A percentile compares a stretch with the other conserved stretches of the same genome.
Evolutionary conservation across 2,888 invertebrate genomes (phyloP).

Genomic region (Andrena bicolor): DNA sequence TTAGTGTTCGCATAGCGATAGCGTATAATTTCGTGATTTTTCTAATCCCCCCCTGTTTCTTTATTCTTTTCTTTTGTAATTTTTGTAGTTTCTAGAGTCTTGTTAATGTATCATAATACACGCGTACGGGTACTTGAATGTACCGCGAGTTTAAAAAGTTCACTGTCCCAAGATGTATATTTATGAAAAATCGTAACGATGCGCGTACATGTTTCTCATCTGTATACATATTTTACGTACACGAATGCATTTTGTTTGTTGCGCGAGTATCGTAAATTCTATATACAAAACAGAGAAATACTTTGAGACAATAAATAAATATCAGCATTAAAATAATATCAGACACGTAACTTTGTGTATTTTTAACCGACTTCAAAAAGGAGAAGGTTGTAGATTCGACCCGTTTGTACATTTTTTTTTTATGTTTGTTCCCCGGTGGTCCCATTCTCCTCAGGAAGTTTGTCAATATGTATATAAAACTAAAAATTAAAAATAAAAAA

Average conservation of each 20-base stretch:
- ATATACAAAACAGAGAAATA: slow-evolving; percentile 75
- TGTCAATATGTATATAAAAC: too few species aligned
- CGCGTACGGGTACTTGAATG: background rate
- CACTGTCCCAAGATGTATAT: slow-evolving; percentile 50
- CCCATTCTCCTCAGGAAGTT: too few species aligned
- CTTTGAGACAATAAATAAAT: slow-evolving; percentile 83
- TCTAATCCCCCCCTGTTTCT: too few species aligned
- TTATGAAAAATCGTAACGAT: slow-evolving; percentile 29
- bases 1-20: background rate
- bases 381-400: too few species aligned
- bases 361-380: background rate
- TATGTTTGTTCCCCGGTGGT: too few species aligned
- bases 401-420: too few species aligned
- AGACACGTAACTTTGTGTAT: background rate
- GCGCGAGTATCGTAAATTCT: slow-evolving; percentile 76
- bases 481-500: too few species aligned
- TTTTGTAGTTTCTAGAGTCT: slow-evolving; percentile 29
- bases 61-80: slow-evolving; percentile 33
- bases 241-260: slow-evolving; percentile 47
- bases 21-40: too few species aligned
- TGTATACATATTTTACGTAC: slow-evolving; percentile 26
- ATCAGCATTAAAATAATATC: slow-evolving; percentile 73
- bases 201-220: slow-evolving; percentile 22
- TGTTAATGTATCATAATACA: slow-evolving; percentile 1
- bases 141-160: slow-evolving; percentile 13